Evolutionary conservation across 92 coral and sea anemone species (phyloP), one percentile per base, ranked within the genome.

Genomic region (Micromussa lordhowensis): DNA sequence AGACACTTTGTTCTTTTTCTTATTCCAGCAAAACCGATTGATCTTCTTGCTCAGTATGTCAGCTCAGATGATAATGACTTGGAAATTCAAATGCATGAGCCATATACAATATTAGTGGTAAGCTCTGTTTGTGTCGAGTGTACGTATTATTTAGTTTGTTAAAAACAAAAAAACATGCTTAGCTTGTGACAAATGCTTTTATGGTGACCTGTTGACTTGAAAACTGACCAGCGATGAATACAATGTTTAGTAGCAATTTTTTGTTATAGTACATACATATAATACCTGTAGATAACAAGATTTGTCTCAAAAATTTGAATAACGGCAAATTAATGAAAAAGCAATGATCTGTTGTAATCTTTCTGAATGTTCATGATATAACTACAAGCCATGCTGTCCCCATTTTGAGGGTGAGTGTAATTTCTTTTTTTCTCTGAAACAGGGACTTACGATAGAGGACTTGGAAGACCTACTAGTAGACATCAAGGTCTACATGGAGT

Each of bases 1-100:
- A 66, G 71, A 2, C 5, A 57, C 32, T 29, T 13, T 18, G 36
- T 16, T 9, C 0, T 38, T 70, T 9, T 17, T 32, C 80, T 24
- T 0, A n/a, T 76, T 87, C 21, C 75, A 90, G 98, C 98, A 12
- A 97, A 97, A 90, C 98, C 99, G 51, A 97, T 97, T 84, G 99
- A 97, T 88, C 93, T 97, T 4, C 88, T 97, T 82, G 99, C 99
- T 17, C 96, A 94, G 73, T 97, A 97, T 66, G 95, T 97, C 85
- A 94, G 92, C 83, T 77, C 92, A 31, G 98, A 94, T 32, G 95
- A 93, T 72, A 95, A 97, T 74, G 95, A 95, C 78, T 89, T 97
- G 38, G 99, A 97, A 69, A 93, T 94, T 28, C 95, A 97, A 82
- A 97, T 97, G 98, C 99, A 97, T 90, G 99, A 97, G 61, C 99